Evolutionary conservation across 2,888 invertebrate genomes (phyloP), one percentile per base, ranked within the genome.

Genomic region (Trichopoda pennipes): DNA sequence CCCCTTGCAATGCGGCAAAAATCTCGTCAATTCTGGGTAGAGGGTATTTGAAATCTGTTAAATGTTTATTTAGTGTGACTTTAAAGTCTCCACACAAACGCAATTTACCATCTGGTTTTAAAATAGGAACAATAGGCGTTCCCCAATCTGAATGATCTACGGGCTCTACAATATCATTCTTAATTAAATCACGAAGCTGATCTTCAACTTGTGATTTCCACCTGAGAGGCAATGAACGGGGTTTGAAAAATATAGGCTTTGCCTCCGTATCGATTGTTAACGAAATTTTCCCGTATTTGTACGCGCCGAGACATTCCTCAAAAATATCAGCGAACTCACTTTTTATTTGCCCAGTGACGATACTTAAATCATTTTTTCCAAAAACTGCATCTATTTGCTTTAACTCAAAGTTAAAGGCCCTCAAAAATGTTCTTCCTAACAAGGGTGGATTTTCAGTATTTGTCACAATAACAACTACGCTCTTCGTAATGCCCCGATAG

Each of bases 201-300:
- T n/a, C n/a, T n/a, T n/a, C n/a, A n/a, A n/a, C n/a, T n/a, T n/a
- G n/a, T n/a, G n/a, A n/a, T n/a, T n/a, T n/a, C n/a, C n/a, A n/a
- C n/a, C n/a, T n/a, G n/a, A n/a, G n/a, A n/a, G n/a, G n/a, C n/a
- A n/a, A n/a, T n/a, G n/a, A n/a, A n/a, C n/a, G n/a, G n/a, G n/a
- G n/a, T n/a, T n/a, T n/a, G 32, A 49, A 77, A 55, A 77, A 77
- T 19, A 77, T 63, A 3, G 77, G 77, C 10, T 42, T 69, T 28
- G 47, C 47, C 14, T 32, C 8, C 32, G 32, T 32, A 55, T 38
- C 23, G 10, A 70, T 56, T n/a, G 28, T n/a, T 63, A 70, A 63
- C 7, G 70, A 53, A 53, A 77, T 55, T 23, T 53, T 72, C 21
- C 42, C 51, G 28, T 17, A 23, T 10, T 47, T 64, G 35, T 58